phyloP scores from a whole-genome alignment of 2,797 vertebrate genomes.

The Bradypus variegatus region DNA sequence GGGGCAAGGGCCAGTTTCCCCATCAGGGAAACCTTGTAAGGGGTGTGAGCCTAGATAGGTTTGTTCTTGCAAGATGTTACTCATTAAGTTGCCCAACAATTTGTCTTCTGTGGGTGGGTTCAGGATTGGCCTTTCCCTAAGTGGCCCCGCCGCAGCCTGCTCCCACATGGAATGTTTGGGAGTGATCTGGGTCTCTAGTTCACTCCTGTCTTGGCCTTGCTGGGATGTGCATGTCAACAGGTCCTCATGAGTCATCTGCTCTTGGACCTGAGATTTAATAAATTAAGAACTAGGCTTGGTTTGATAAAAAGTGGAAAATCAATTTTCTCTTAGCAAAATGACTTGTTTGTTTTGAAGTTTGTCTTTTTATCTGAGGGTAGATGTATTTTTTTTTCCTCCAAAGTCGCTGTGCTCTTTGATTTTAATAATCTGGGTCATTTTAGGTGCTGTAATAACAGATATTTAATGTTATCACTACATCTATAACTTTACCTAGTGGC shows the following conservation, averaged over 20 bases:
- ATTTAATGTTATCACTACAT: neutral
- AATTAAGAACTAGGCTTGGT: neutral
- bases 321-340: neutral
- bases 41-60: too few species aligned
- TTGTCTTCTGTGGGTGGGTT: too few species aligned
- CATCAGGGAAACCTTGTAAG: too few species aligned
- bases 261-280: neutral
- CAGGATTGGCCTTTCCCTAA: too few species aligned
- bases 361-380: neutral
- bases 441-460: neutral
- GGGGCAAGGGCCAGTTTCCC: too few species aligned
- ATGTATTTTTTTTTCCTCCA: neutral
- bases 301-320: neutral
- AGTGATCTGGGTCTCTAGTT: neutral
- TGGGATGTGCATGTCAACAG: neutral
- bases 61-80: too few species aligned
- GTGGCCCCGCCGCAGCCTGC: too few species aligned
- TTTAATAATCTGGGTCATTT: neutral
- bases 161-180: neutral
- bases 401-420: neutral
- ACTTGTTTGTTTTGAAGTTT: neutral
- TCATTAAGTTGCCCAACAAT: fast-evolving
- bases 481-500: neutral
- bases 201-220: neutral
- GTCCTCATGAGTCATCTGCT: neutral